Conservation (phyloP, 2,888 invertebrate species). For the Phorcus lineatus region DNA sequence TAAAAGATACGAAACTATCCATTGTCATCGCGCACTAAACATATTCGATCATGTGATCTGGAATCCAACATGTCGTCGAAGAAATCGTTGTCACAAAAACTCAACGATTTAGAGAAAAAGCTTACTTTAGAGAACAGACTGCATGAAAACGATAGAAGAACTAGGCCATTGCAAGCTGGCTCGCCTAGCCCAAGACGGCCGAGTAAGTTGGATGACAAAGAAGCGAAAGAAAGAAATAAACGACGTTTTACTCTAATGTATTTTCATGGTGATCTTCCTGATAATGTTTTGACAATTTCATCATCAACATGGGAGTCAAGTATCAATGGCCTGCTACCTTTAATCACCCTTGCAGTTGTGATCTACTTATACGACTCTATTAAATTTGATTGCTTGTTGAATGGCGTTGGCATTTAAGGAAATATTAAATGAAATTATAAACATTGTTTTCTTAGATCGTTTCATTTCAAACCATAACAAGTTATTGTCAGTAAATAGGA, state of each 20-base stretch:
- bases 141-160: constrained; percentile 79
- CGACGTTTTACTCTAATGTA: background rate
- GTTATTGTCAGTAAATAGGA: no score
- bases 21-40: background rate
- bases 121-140: constrained; percentile 84
- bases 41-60: constrained; percentile 45
- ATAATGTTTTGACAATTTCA: no score
- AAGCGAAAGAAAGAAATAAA: background rate
- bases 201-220: constrained; percentile 80
- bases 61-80: constrained; percentile 64
- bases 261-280: no score
- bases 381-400: no score
- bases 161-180: constrained; percentile 43
- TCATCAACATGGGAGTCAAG: no score
- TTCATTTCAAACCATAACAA: no score
- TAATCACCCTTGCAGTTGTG: no score
- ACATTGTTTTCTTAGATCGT: no score
- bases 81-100: constrained; percentile 84
- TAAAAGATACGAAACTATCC: background rate
- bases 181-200: constrained; percentile 78
- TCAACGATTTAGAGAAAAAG: constrained; percentile 88
- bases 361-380: no score
- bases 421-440: no score
- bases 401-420: no score
- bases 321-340: no score